These are phyloP conservation scores for Helogale parvula DNA, from an alignment of 2,113 vertebrate species.

Conservation along the genomic window DNA sequence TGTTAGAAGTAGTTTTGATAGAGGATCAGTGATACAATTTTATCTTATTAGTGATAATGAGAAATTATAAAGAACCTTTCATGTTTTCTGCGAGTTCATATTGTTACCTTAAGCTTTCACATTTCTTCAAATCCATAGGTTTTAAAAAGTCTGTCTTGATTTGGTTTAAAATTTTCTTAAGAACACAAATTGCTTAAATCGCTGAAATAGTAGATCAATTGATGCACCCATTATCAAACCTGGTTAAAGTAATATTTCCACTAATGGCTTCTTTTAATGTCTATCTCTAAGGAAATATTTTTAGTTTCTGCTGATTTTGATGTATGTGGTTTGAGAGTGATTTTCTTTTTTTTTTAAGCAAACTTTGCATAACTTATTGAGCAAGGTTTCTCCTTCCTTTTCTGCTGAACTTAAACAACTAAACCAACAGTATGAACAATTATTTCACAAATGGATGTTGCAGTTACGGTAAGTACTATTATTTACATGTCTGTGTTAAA, in stretches of 20 bases:
- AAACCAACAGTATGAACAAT: slow-evolving; percentile 88
- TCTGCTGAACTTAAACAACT: slow-evolving; percentile 90
- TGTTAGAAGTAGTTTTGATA: neutral
- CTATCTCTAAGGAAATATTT: neutral
- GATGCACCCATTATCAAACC: neutral
- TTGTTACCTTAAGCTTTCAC: slow-evolving; percentile 16
- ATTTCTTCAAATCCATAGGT: neutral
- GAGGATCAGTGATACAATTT: neutral
- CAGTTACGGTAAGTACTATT: slow-evolving; percentile 92
- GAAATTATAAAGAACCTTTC: neutral
- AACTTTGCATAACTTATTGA: slow-evolving; percentile 89
- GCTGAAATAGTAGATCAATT: neutral
- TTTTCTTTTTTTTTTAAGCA: slow-evolving; percentile 85
- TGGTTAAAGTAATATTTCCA: neutral
- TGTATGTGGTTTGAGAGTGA: slow-evolving; percentile 41
- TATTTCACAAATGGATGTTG: slow-evolving; percentile 97
- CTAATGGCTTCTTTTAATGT: neutral
- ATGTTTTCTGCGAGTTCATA: slow-evolving; percentile 38
- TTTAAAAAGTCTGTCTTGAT: slow-evolving; percentile 42
- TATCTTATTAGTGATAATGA: slow-evolving; percentile 16
- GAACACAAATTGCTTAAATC: neutral
- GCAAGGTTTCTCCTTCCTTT: slow-evolving; percentile 88
- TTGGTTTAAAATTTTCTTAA: neutral
- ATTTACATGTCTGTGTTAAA: neutral
- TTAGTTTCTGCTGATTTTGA: slow-evolving; percentile 32